Evolutionary conservation across 2,113 vertebrate genomes (phyloP).

Genomic region (Salvelinus fontinalis): DNA sequence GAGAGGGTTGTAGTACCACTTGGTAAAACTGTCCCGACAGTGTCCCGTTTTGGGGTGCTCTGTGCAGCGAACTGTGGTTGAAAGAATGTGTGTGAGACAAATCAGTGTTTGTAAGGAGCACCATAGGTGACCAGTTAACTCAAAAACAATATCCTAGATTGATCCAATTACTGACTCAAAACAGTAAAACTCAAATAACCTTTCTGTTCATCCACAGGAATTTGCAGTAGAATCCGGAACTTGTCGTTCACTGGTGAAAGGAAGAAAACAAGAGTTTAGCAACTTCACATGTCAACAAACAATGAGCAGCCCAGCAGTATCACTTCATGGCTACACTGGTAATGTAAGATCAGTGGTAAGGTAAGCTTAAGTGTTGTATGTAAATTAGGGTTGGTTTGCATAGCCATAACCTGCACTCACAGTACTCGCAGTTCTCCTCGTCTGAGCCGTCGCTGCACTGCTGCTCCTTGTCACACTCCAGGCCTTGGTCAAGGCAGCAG

Average conservation of each 20-base stretch:
- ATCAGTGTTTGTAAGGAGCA: too few relatives aligned
- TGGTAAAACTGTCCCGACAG: constrained; percentile 76
- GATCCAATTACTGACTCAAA: background rate
- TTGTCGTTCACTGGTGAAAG: constrained; percentile 48
- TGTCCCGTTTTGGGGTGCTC: constrained; percentile 82
- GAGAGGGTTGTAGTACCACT: constrained; percentile 89
- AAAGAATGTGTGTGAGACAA: background rate
- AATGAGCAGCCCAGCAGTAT: too few relatives aligned
- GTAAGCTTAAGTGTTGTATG: background rate
- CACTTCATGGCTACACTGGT: too few relatives aligned
- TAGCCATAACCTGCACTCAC: constrained; percentile 47
- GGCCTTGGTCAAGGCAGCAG: constrained; percentile 86
- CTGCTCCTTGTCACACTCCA: constrained; percentile 81
- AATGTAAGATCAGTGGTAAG: too few relatives aligned
- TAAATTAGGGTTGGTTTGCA: constrained; percentile 11
- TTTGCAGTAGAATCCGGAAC: constrained; percentile 56
- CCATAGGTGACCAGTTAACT: background rate
- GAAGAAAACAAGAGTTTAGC: background rate
- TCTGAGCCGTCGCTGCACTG: constrained; percentile 88
- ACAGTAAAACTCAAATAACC: constrained; percentile 46
- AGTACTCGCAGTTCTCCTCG: constrained; percentile 73
- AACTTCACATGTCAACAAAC: too few relatives aligned
- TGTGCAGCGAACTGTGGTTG: constrained; percentile 80
- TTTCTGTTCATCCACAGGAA: constrained; percentile 62
- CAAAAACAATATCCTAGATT: background rate